Base-by-base conservation (phyloP, 2,113 vertebrate genomes). In the Oxyruncus cristatus region DNA sequence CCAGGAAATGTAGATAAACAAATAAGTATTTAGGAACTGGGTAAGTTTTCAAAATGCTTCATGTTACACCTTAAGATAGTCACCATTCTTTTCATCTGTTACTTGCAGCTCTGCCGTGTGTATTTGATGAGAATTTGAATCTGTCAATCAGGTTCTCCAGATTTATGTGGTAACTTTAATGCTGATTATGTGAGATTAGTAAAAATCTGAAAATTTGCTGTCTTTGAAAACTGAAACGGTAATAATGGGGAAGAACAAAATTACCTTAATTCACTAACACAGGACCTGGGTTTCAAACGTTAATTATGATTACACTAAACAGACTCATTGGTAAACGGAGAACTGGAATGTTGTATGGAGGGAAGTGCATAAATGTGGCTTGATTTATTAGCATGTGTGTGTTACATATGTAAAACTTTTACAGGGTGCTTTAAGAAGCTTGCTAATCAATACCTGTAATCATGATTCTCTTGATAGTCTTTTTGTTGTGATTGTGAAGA, bases 161-260 rank as follows among this genome's bases (percentile, higher is more conserved):
- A 93, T 87, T 77, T 76, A 61, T 42, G 30, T 89, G 76, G 32
- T 89, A 75, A 20, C 93, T 93, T 94, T 58, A 58, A 88, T 53
- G 21, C 89, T 59, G 90, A 93, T 97, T 96, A 68, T 63, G 18
- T 82, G 80, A 94, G 67, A 86, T 68, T 32, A 61, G 67, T 53
- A 84, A 89, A 97, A 96, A 94, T 94, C 71, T 75, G 86, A 73
- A 92, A 92, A 72, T 81, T 81, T 96, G 74, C 71, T 93, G 81
- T 67, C 83, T 61, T 95, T 97, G 86, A 37, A 92, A 94, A 63
- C n/a, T 74, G 79, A 82, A 78, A 89, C 62, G 44, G 35, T 92
- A 66, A 73, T 92, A 58, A 93, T 79, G 73, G 44, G 70, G 46
- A 95, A 88, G 63, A 94, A 93, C 76, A 91, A 81, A 95, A 77